These are phyloP conservation scores for Drosophila orosa DNA, from an alignment of 1,140 invertebrate genomes.

Conservation along the genomic window DNA sequence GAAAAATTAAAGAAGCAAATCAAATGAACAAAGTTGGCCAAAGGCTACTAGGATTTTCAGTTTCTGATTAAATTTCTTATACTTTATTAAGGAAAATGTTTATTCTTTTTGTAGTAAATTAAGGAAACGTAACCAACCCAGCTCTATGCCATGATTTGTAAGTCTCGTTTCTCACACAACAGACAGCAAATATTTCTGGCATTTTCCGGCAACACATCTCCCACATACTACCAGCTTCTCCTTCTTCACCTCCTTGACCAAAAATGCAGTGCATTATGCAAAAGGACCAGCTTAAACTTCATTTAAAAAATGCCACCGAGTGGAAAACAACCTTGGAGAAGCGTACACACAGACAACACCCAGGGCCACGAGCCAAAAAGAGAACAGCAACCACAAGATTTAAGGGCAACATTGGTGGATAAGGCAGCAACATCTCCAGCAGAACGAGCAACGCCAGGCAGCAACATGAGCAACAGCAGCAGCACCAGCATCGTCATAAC, in stretches of 20 bases:
- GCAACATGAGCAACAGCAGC: slow-evolving; percentile 21
- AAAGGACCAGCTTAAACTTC: slow-evolving; percentile 58
- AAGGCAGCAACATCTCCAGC: slow-evolving; percentile 4
- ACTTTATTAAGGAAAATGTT: neutral
- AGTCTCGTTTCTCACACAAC: slow-evolving; percentile 6
- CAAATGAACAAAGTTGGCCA: slow-evolving; percentile 4
- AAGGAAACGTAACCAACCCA: neutral
- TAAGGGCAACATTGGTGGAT: slow-evolving; percentile 15
- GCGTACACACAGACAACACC: slow-evolving; percentile 5
- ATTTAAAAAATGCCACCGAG: slow-evolving; percentile 69
- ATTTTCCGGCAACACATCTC: slow-evolving; percentile 36
- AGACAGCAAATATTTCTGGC: slow-evolving; percentile 18
- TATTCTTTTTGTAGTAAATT: neutral
- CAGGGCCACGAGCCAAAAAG: slow-evolving; percentile 1
- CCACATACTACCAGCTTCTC: slow-evolving; percentile 14
- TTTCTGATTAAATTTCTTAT: slow-evolving; percentile 7
- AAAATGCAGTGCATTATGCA: slow-evolving; percentile 59
- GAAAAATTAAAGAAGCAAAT: slow-evolving; percentile 8
- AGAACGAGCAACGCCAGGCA: slow-evolving; percentile 9
- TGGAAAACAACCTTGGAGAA: slow-evolving; percentile 11
- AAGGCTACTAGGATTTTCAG: neutral
- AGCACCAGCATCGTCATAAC: slow-evolving; percentile 15
- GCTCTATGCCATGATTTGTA: slow-evolving; percentile 4
- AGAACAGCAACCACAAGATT: slow-evolving; percentile 21
- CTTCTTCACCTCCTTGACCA: slow-evolving; percentile 36